Conservation (phyloP, 2,113 vertebrate genomes). For the Cyprinodon variegatus region DNA sequence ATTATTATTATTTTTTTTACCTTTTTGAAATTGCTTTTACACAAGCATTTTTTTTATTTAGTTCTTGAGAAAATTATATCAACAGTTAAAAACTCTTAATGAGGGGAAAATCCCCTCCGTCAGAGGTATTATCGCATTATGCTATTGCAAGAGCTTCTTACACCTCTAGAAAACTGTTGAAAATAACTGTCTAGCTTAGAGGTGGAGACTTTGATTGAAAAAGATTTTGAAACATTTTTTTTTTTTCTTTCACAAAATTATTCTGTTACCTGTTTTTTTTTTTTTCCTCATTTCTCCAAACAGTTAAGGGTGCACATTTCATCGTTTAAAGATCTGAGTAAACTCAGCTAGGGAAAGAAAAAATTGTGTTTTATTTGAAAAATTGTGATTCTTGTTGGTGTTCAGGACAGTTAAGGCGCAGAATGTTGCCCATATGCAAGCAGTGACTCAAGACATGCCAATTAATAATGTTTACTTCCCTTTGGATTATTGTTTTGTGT, state of each 20-base stretch:
- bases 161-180: not conserved
- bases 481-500: constrained; percentile 46
- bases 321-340: not conserved
- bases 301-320: not conserved
- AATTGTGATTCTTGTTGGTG: not conserved
- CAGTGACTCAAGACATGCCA: constrained; percentile 9
- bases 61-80: too few relatives aligned
- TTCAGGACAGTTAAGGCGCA: not conserved
- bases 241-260: not conserved
- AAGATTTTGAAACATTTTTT: too few relatives aligned
- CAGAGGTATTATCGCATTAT: not conserved
- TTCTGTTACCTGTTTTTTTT: not conserved
- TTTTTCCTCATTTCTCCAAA: not conserved
- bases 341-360: not conserved
- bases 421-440: constrained; percentile 12
- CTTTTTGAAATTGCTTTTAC: too few relatives aligned
- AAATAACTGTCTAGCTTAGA: constrained; percentile 28
- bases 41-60: too few relatives aligned
- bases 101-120: too few relatives aligned
- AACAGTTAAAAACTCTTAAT: too few relatives aligned
- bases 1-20: too few relatives aligned
- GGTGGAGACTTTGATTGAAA: too few relatives aligned
- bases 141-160: not conserved
- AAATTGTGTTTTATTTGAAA: not conserved
- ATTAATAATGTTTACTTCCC: constrained; percentile 18